Conservation (phyloP, 2,113 vertebrate genomes). For the Ibidorhyncha struthersii region DNA sequence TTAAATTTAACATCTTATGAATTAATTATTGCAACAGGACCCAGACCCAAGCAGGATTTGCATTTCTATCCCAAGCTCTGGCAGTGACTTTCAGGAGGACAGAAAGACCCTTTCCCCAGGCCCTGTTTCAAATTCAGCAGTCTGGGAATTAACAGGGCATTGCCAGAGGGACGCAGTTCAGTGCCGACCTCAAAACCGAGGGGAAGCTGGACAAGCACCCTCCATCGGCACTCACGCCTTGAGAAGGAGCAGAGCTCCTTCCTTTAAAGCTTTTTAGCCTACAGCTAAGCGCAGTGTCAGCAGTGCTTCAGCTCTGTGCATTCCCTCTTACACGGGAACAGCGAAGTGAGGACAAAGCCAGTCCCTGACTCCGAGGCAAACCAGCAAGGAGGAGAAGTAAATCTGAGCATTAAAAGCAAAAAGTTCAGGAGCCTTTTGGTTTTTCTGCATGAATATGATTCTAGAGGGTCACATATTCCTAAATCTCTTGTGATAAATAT, state of each 20-base stretch:
- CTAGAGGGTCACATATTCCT: background rate
- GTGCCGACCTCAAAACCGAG: background rate
- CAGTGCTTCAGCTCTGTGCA: accelerated
- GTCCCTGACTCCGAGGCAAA: background rate
- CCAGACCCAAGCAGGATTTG: background rate
- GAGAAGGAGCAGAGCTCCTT: background rate
- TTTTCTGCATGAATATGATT: background rate
- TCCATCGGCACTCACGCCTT: background rate
- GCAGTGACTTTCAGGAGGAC: background rate
- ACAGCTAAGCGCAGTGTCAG: accelerated
- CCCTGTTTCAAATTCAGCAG: background rate
- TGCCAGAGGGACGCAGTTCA: accelerated
- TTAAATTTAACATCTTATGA: background rate
- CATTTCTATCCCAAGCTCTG: background rate
- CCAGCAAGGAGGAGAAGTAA: background rate
- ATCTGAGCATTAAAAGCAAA: background rate
- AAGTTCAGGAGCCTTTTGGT: background rate
- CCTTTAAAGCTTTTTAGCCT: background rate
- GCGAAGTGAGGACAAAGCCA: background rate
- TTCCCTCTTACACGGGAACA: background rate
- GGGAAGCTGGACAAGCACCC: background rate
- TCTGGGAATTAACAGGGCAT: background rate
- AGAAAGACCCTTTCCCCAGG: background rate
- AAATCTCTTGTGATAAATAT: too few species aligned
- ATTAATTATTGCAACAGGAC: background rate